These are phyloP conservation scores for Triplophysa dalaica DNA, from an alignment of 2,113 vertebrate genomes.

Conservation along the genomic window DNA sequence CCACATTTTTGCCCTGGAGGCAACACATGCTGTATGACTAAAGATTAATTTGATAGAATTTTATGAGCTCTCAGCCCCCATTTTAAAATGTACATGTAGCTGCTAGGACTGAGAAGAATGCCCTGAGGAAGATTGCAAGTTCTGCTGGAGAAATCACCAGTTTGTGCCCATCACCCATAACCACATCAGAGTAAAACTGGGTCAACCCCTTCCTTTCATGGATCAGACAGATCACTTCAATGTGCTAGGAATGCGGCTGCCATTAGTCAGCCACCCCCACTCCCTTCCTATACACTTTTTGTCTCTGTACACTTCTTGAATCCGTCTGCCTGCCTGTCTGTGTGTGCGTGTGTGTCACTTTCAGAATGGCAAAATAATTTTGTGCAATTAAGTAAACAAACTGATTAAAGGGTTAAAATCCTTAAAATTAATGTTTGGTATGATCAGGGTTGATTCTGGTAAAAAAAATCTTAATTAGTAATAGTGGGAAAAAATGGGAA, in stretches of 20 bases:
- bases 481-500: too few species aligned
- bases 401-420: too few species aligned
- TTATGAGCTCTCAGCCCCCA: neutral
- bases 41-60: constrained; percentile 14
- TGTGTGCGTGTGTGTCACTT: neutral
- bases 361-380: too few species aligned
- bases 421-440: too few species aligned
- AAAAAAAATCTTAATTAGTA: too few species aligned
- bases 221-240: constrained; percentile 60
- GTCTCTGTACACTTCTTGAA: neutral
- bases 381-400: too few species aligned
- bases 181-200: constrained; percentile 71
- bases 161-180: constrained; percentile 71
- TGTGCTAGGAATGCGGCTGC: constrained; percentile 25
- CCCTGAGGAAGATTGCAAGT: constrained; percentile 66
- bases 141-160: constrained; percentile 67
- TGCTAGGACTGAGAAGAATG: constrained; percentile 53
- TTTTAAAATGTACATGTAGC: neutral
- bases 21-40: constrained; percentile 17
- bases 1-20: constrained; percentile 7
- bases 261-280: constrained; percentile 42
- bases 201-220: constrained; percentile 59
- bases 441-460: too few species aligned
- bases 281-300: neutral
- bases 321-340: neutral